Base-by-base conservation (phyloP, 2,888 invertebrate genomes). In the Agrochola lychnidis region DNA sequence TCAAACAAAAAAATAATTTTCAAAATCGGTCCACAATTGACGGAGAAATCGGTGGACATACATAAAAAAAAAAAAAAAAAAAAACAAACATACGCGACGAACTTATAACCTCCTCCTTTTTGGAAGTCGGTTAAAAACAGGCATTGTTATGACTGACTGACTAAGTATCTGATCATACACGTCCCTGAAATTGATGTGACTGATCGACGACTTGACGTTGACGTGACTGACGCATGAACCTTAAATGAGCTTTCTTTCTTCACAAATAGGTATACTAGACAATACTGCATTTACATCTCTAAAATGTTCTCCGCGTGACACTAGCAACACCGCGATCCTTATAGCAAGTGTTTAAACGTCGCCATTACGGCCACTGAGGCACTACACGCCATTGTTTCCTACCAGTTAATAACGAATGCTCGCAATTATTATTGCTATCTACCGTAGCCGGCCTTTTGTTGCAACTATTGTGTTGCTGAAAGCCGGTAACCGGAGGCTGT, bases 351-450 rank as follows among this genome's bases (percentile, higher is more conserved):
- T 51, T 51, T 71, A 64, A 69, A 36, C 72, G 45, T 14, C 30
- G 25, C 57, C 71, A 51, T 70, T 62, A 82, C n/a, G 30, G 62
- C n/a, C 45, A n/a, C 71, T 63, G 25, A 66, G 45, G 59, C 30
- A 19, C 64, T 70, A 59, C 30, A 25, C 4, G 57, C 78, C 62
- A 85, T 88, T 88, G 87, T 88, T 85, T 82, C 71, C 73, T 56
- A 71, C 78, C 72, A 68, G 81, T 82, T 77, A 75, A 82, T 82
- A 82, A 78, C 73, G 74, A 81, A 78, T 40, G 76, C 67, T 71
- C 62, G 70, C 78, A 78, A 87, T 45, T 4, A 14, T 45, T 45
- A 45, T 83, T 79, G 64, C 59, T 73, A 77, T 74, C 73, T 83
- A 67, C 69, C 45, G 48, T 69, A 73, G 73, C 62, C 42, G 25